Conservation (phyloP, 2,797 vertebrate species). For the Pterois miles region DNA sequence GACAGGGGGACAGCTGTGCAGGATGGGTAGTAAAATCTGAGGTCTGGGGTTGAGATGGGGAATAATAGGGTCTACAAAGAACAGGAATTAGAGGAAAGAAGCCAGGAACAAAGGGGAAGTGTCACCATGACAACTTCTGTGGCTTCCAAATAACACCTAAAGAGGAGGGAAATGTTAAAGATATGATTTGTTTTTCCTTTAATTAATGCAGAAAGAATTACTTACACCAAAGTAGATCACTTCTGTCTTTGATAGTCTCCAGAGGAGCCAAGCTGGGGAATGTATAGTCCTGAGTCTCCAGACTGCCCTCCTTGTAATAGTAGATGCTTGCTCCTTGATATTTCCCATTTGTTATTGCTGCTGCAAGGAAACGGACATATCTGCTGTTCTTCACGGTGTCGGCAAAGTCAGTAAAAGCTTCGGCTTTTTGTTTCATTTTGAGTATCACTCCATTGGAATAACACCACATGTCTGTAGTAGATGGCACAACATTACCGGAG, state of each 20-base stretch:
- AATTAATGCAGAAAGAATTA: neutral
- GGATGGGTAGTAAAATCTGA: too few relatives aligned
- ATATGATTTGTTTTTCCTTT: neutral
- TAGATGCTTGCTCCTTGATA: neutral
- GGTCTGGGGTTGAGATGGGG: fast-evolving
- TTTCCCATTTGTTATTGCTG: neutral
- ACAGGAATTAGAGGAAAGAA: too few relatives aligned
- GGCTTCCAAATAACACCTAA: neutral
- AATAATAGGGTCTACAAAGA: too few relatives aligned
- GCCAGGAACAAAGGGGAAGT: too few relatives aligned
- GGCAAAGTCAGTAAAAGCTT: neutral
- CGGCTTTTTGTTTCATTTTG: neutral
- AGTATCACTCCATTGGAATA: neutral
- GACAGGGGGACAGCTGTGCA: too few relatives aligned
- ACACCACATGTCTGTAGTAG: neutral
- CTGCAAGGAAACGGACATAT: neutral
- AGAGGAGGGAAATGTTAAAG: neutral
- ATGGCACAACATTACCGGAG: neutral
- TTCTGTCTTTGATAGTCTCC: neutral
- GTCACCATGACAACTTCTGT: too few relatives aligned
- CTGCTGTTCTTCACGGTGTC: neutral
- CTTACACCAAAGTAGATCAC: neutral
- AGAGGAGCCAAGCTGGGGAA: neutral
- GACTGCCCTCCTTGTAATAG: neutral
- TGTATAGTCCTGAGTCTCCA: neutral